These are phyloP conservation scores for Athetis lepigone DNA, from an alignment of 2,888 invertebrate genomes.

Conservation along the genomic window DNA sequence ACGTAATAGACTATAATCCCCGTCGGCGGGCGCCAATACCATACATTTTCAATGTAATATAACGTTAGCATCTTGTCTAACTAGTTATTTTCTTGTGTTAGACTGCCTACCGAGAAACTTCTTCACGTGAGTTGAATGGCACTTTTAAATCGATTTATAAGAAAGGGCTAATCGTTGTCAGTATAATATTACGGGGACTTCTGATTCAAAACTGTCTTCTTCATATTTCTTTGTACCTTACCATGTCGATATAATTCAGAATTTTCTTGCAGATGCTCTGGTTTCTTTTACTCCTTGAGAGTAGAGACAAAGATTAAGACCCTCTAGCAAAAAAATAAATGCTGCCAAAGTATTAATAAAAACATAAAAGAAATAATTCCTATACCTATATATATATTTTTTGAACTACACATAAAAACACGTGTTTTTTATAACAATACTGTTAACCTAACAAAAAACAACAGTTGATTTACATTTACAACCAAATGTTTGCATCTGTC, in stretches of 20 bases:
- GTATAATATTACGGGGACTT: not conserved
- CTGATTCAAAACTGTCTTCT: not conserved
- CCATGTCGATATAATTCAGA: not conserved
- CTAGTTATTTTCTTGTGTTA: slow-evolving; percentile 20
- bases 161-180: not conserved
- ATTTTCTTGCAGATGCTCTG: not conserved
- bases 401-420: slow-evolving; percentile 14
- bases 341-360: not conserved
- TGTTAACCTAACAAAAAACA: slow-evolving; percentile 38
- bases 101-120: slow-evolving; percentile 8
- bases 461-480: slow-evolving; percentile 27
- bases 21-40: slow-evolving; percentile 18
- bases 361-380: slow-evolving; percentile 1
- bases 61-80: slow-evolving; percentile 25
- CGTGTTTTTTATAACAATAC: slow-evolving; percentile 35
- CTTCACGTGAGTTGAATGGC: not conserved
- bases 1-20: not conserved
- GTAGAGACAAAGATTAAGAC: not conserved
- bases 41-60: slow-evolving; percentile 22
- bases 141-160: not conserved
- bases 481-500: slow-evolving; percentile 54
- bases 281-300: not conserved
- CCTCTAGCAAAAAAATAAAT: not conserved
- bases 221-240: not conserved
- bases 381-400: no score